Evolutionary conservation across 2,797 vertebrate species (phyloP).

Genomic region (Cryptoblepharus egeriae): DNA sequence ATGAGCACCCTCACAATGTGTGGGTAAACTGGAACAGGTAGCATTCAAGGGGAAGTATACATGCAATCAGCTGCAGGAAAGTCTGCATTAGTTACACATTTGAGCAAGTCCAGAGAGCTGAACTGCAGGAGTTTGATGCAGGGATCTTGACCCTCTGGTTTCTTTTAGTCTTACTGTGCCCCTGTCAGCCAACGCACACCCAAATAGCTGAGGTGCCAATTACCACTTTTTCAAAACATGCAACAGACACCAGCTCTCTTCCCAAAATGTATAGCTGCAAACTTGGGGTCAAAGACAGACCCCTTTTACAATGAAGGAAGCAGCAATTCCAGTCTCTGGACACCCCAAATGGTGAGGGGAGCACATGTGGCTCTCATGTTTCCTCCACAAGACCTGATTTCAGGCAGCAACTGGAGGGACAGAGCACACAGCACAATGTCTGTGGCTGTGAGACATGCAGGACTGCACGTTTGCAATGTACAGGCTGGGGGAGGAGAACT

Average conservation of each 20-base stretch:
- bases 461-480: background rate
- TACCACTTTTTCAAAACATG: background rate
- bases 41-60: background rate
- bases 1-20: background rate
- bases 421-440: background rate
- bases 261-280: background rate
- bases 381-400: background rate
- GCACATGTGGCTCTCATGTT: background rate
- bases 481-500: background rate
- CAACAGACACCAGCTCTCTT: background rate
- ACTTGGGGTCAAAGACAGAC: background rate
- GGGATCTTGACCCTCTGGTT: background rate
- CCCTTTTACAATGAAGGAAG: background rate
- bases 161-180: background rate
- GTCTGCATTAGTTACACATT: rapidly evolving
- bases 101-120: background rate
- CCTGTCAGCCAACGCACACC: too few species aligned
- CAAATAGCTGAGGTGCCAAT: background rate
- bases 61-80: background rate
- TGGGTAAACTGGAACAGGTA: too few species aligned
- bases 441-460: background rate
- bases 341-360: too few species aligned
- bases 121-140: background rate
- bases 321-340: too few species aligned
- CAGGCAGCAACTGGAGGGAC: background rate